phyloP scores from a whole-genome alignment of 2,113 vertebrate species.

The Aix galericulata region DNA sequence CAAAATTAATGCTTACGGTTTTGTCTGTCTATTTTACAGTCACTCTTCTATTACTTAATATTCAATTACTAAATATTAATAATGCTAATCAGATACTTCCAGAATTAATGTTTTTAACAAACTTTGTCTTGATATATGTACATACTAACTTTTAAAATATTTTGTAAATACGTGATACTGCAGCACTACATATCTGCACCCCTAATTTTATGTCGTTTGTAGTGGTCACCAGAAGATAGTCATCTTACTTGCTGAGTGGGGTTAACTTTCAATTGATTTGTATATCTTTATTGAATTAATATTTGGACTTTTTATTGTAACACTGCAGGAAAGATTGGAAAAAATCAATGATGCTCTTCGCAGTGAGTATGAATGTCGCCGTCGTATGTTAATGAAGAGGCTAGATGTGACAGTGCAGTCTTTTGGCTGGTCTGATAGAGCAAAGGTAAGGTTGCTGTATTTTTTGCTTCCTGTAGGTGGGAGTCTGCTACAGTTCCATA shows the following conservation, averaged over 20 bases:
- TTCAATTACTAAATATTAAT: neutral
- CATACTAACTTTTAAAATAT: neutral
- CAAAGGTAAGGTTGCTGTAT: slow-evolving; percentile 81
- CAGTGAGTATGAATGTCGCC: slow-evolving; percentile 91
- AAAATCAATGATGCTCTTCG: slow-evolving; percentile 85
- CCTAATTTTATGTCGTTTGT: neutral
- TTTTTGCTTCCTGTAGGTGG: slow-evolving; percentile 43
- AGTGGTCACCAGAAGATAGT: neutral
- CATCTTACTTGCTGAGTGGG: neutral
- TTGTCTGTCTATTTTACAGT: neutral
- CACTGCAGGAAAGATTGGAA: slow-evolving; percentile 82
- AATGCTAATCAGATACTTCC: neutral
- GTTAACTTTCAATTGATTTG: neutral
- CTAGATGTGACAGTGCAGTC: slow-evolving; percentile 97
- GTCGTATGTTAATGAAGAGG: slow-evolving; percentile 94
- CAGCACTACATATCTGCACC: neutral
- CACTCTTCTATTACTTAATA: neutral
- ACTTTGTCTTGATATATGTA: neutral
- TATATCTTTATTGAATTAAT: neutral
- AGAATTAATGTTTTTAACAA: neutral
- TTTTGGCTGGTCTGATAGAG: slow-evolving; percentile 96
- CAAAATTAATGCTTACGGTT: neutral
- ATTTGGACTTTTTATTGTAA: neutral
- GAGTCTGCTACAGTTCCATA: neutral
- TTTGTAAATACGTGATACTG: neutral